Conservation (phyloP, 2,888 invertebrate genomes). For the Omphaloscelis lunosa region DNA sequence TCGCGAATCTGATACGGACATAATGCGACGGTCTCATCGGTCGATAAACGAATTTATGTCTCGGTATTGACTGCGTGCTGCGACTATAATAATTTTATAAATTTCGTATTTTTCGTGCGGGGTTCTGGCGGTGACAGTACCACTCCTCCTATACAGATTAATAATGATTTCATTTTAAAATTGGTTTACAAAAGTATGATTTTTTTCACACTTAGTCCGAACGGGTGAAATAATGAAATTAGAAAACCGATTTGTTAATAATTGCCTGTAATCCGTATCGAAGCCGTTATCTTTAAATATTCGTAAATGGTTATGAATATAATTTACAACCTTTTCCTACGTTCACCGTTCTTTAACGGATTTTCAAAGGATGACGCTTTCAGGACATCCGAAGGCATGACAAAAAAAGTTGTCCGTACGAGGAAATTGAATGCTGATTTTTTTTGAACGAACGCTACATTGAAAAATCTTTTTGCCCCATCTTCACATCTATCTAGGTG, state of each 20-base stretch:
- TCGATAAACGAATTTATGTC: slow-evolving; percentile 74
- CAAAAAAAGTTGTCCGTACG: slow-evolving; percentile 38
- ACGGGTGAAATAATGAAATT: slow-evolving; percentile 19
- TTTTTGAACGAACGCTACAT: slow-evolving; percentile 46
- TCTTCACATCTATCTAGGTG: slow-evolving; percentile 37
- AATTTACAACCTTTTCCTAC: slow-evolving; percentile 25
- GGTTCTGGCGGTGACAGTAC: slow-evolving; percentile 46
- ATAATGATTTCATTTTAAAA: slow-evolving; percentile 36
- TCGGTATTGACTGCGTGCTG: slow-evolving; percentile 70
- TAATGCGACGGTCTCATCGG: slow-evolving; percentile 68
- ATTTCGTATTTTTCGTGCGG: no score
- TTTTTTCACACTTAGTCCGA: slow-evolving; percentile 4
- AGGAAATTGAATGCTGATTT: slow-evolving; percentile 52
- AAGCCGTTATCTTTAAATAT: slow-evolving; percentile 9
- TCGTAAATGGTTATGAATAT: background rate
- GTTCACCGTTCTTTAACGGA: slow-evolving; percentile 2
- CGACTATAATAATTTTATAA: slow-evolving; percentile 52
- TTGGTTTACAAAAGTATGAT: slow-evolving; percentile 7
- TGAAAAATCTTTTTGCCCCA: slow-evolving; percentile 46
- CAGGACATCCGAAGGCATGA: slow-evolving; percentile 26
- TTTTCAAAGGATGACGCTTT: slow-evolving; percentile 21
- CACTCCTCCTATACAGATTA: slow-evolving; percentile 23
- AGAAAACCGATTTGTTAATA: slow-evolving; percentile 19
- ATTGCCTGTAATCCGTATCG: slow-evolving; percentile 14
- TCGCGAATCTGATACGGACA: slow-evolving; percentile 70